phyloP scores from a whole-genome alignment of 2,888 invertebrate genomes.

The Empis stercorea region DNA sequence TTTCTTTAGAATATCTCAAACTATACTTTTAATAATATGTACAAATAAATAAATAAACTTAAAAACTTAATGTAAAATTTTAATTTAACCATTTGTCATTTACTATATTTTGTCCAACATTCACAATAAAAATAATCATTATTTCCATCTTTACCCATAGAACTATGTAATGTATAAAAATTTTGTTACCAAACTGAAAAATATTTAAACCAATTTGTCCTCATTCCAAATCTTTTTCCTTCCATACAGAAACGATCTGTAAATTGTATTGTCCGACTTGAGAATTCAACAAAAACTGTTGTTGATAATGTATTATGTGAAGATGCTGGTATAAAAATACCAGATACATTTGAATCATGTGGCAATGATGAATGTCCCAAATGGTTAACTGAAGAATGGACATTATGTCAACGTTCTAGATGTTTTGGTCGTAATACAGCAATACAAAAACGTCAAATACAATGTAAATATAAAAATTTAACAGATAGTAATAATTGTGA shows the following conservation, averaged over 20 bases:
- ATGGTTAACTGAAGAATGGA: constrained; percentile 61
- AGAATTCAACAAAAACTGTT: constrained; percentile 38
- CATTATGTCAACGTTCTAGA: constrained; percentile 54
- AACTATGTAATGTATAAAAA: too few species aligned
- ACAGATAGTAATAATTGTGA: constrained; percentile 44
- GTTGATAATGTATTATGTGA: constrained; percentile 55
- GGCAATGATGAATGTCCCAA: constrained; percentile 57
- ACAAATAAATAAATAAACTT: too few species aligned
- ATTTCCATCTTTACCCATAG: too few species aligned
- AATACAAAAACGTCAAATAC: constrained; percentile 53
- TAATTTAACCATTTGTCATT: too few species aligned
- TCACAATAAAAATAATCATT: too few species aligned
- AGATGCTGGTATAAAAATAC: constrained; percentile 53
- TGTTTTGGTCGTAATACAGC: constrained; percentile 68
- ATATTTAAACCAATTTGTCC: too few species aligned
- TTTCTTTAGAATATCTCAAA: too few species aligned
- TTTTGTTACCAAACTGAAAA: too few species aligned
- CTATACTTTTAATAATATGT: too few species aligned
- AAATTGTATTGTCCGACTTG: constrained; percentile 51
- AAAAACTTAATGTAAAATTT: too few species aligned
- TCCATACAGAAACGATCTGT: constrained; percentile 48
- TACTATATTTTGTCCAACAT: too few species aligned
- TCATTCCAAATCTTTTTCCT: not conserved
- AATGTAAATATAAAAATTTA: constrained; percentile 38
- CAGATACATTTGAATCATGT: constrained; percentile 49